Base-by-base conservation (phyloP, 2,797 vertebrate genomes). In the Acridotheres tristis region DNA sequence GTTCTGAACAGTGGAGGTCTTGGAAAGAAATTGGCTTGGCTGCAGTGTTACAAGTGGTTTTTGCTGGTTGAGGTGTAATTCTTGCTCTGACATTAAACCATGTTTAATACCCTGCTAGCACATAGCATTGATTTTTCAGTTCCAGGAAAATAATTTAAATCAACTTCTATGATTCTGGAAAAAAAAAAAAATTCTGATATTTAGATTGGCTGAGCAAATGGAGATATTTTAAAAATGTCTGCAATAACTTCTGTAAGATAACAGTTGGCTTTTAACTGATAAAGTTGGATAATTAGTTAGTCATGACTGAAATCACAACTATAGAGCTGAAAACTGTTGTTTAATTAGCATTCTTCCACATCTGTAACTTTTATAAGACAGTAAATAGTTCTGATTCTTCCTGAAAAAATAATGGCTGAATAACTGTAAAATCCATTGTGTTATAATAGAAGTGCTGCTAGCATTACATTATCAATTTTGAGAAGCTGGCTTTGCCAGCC, bases 191-290 rank as follows among this genome's bases (percentile, higher is more conserved):
- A 30, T 26, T 67, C 32, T 66, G 53, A 11, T 94, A 65, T 89
- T 91, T 90, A 84, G 40, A 40, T 90, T 93, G 90, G 74, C 83
- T 86, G 53, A 95, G 45, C 22, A 82, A 93, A 73, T 47, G 9
- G 77, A 90, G 48, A 90, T 85, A 66, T 89, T 94, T 94, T 78
- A 69, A 23, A 84, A 91, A 62, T 45, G 36, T 10, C 38, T 93
- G 88, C 62, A 72, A 2, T 78, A 90, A 81, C 51, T 86, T 94
- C 51, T 88, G 58, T 72, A 78, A 78, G 76, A 75, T 88, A 95
- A 88, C 76, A 72, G 53, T 92, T 95, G 65, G 55, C 47, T 94
- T 94, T 63, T 48, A 67, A 23, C 55, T 88, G 90, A 73, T 88
- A 76, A 76, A 89, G 16, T 26, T 75, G 66, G 15, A 22, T 85